Percentiles rank a stretch among this genome's conserved stretches.
phyloP scores from a whole-genome alignment of 2,797 vertebrate genomes.

The Cyprinella venusta region DNA sequence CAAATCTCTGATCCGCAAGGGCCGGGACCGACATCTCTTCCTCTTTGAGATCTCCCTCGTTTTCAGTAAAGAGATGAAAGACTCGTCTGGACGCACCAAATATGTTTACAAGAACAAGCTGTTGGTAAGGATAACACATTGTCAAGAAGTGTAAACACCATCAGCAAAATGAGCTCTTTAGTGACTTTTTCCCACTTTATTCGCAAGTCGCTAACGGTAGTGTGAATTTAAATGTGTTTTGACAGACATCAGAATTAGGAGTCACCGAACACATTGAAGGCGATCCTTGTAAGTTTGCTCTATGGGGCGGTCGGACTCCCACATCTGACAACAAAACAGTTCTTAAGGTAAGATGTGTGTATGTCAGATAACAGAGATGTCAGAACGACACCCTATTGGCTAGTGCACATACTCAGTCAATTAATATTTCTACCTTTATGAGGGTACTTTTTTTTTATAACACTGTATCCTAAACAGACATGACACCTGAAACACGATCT shows the following conservation, averaged over 20 bases:
- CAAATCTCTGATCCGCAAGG: conserved; percentile 96
- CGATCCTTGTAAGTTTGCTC: conserved; percentile 95
- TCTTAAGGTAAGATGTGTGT: conserved; percentile 82
- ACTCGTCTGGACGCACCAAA: conserved; percentile 95
- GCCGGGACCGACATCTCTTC: conserved; percentile 95
- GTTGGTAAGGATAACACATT: conserved; percentile 77
- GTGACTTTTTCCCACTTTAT: conserved; percentile 4
- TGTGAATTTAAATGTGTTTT: conserved; percentile 42
- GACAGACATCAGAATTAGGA: conserved; percentile 94
- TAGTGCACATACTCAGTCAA: neutral
- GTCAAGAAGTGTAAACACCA: conserved; percentile 16
- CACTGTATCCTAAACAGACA: neutral
- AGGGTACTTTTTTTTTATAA: neutral
- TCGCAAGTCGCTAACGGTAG: neutral
- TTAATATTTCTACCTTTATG: neutral
- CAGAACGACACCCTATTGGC: neutral
- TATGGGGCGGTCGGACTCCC: conserved; percentile 96
- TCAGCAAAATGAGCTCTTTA: conserved; percentile 21
- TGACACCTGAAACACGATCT: neutral
- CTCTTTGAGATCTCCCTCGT: conserved; percentile 98
- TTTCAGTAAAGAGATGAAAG: conserved; percentile 99
- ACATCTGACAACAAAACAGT: conserved; percentile 98
- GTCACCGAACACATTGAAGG: conserved; percentile 98
- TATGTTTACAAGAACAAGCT: conserved; percentile 97
- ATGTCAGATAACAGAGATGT: too few relatives aligned